Evolutionary conservation across 2,113 vertebrate species (phyloP).

Genomic region (Pangasianodon gigas): DNA sequence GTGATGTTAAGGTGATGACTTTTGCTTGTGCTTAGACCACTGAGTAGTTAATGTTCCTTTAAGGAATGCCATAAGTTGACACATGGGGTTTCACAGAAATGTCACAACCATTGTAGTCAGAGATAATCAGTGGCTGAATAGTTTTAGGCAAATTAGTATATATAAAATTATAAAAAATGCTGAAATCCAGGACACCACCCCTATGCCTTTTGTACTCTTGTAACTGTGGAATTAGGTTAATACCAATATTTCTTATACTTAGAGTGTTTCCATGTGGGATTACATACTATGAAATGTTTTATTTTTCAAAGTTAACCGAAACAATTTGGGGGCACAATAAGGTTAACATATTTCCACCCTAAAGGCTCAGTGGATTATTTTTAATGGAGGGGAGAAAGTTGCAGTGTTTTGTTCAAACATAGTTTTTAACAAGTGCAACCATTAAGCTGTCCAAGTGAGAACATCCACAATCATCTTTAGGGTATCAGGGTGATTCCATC

Average conservation of each 20-base stretch:
- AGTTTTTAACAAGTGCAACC: too few relatives aligned
- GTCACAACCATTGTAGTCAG: too few relatives aligned
- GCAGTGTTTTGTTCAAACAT: slow-evolving; percentile 60
- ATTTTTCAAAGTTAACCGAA: background rate
- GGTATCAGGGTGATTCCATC: too few relatives aligned
- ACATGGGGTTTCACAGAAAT: too few relatives aligned
- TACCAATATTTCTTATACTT: slow-evolving; percentile 34
- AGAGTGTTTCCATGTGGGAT: background rate
- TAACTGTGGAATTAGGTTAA: slow-evolving; percentile 27
- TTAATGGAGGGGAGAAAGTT: slow-evolving; percentile 71
- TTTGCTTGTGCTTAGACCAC: background rate
- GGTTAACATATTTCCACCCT: slow-evolving; percentile 65
- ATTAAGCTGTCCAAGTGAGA: too few relatives aligned
- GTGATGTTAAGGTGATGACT: background rate
- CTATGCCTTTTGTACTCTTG: background rate
- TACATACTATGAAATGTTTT: background rate
- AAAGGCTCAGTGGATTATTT: slow-evolving; percentile 66
- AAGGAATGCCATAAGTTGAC: too few relatives aligned
- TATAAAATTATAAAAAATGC: too few relatives aligned
- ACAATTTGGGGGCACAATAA: slow-evolving; percentile 54
- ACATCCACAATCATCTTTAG: too few relatives aligned
- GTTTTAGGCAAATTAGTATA: background rate
- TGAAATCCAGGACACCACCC: background rate
- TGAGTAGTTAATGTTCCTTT: too few relatives aligned
- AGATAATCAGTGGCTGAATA: background rate